These are phyloP conservation scores for Oreochromis grahami DNA, from an alignment of 2,797 vertebrate genomes.

Conservation along the genomic window DNA sequence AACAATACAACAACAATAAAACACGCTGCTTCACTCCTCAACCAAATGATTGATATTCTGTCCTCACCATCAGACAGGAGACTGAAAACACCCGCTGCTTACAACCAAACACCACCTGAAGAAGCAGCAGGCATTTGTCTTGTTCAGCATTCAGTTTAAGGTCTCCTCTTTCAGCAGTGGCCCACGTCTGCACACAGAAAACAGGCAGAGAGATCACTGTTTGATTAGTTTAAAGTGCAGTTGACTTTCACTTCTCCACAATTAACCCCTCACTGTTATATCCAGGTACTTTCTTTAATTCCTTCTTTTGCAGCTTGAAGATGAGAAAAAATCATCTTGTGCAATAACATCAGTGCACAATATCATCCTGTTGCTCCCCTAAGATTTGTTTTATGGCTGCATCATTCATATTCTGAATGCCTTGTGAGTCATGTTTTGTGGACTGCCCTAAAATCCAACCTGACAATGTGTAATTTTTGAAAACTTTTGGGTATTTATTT, in stretches of 20 bases:
- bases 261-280: no score
- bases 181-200: not conserved
- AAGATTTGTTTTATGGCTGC: not conserved
- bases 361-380: not conserved
- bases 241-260: not conserved
- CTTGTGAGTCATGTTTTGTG: not conserved
- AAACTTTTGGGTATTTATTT: not conserved
- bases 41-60: slow-evolving; percentile 13
- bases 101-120: not conserved
- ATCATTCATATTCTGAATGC: not conserved
- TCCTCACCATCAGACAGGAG: not conserved
- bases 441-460: not conserved
- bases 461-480: not conserved
- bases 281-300: not conserved
- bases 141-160: not conserved
- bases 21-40: not conserved
- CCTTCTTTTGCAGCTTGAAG: accelerated
- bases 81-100: not conserved
- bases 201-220: not conserved
- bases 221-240: not conserved
- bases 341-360: not conserved
- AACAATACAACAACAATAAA: no score
- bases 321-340: not conserved
- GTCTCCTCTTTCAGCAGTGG: not conserved
- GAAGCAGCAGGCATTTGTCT: not conserved